Percentiles rank a stretch among this genome's conserved stretches.
These are phyloP conservation scores for Alectura lathami DNA, from an alignment of 2,113 vertebrate species.

Conservation along the genomic window DNA sequence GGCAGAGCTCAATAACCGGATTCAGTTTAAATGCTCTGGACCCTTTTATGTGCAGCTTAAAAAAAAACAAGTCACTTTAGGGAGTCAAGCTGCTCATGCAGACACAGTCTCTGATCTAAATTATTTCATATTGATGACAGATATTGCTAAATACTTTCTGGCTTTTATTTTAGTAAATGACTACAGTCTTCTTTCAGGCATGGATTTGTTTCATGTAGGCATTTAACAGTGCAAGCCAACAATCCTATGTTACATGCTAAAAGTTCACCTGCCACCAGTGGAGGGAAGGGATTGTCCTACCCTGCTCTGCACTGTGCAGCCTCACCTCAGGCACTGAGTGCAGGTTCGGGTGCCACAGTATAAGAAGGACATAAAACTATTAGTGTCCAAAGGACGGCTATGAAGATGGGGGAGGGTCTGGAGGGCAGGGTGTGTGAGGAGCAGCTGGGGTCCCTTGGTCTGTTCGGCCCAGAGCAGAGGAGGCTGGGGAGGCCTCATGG, in stretches of 20 bases:
- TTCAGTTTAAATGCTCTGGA: not conserved
- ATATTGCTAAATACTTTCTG: not conserved
- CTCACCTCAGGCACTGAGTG: not conserved
- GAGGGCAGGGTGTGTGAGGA: not conserved
- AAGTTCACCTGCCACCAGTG: fast-evolving
- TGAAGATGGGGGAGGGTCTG: not conserved
- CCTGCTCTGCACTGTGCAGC: too few relatives aligned
- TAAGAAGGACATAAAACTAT: not conserved
- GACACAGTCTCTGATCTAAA: not conserved
- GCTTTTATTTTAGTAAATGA: not conserved
- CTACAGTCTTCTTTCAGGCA: not conserved
- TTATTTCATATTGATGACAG: fast-evolving
- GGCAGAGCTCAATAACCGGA: not conserved
- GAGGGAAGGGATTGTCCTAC: not conserved
- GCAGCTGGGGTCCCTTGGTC: not conserved
- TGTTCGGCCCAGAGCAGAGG: not conserved
- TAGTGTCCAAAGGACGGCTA: not conserved
- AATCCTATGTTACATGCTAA: not conserved
- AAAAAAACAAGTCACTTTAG: not conserved
- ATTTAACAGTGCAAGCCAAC: not conserved
- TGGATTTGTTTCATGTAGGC: not conserved
- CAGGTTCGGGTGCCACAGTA: not conserved
- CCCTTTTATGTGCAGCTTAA: not conserved
- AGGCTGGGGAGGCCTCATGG: too few relatives aligned
- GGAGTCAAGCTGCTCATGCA: not conserved